Evolutionary conservation across 2,797 vertebrate species (phyloP).

Genomic region (Phyllotis vaccarum): DNA sequence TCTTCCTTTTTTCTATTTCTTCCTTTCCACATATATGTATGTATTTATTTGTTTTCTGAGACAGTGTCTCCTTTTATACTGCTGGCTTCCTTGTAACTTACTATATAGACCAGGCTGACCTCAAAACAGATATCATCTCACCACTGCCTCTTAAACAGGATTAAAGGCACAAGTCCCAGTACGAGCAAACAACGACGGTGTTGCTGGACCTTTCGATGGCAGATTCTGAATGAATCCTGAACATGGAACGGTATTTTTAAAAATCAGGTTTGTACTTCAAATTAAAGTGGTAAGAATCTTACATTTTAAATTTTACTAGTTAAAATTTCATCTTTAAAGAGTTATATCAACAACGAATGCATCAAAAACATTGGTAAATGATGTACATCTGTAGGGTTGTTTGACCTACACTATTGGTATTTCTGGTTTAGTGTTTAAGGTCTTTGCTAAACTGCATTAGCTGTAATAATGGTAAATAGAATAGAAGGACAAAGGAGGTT

Average conservation of each 20-base stretch:
- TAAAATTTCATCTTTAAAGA: neutral
- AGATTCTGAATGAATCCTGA: neutral
- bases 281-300: neutral
- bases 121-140: neutral
- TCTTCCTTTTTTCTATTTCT: rapidly evolving
- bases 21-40: neutral
- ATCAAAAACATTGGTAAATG: neutral
- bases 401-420: neutral
- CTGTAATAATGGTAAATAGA: neutral
- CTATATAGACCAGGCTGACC: neutral
- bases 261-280: neutral
- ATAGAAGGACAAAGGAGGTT: conserved; percentile 62
- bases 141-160: neutral
- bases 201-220: neutral
- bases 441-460: neutral
- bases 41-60: neutral
- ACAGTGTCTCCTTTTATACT: neutral
- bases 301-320: neutral
- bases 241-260: neutral
- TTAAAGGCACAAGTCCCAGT: neutral
- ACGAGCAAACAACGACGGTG: neutral
- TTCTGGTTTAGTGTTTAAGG: neutral
- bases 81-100: neutral
- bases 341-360: neutral
- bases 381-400: neutral